A percentile compares a stretch with the other conserved stretches of the same genome.
These are phyloP conservation scores for Andrena trimmerana DNA, from an alignment of 2,888 invertebrate genomes.

Conservation along the genomic window DNA sequence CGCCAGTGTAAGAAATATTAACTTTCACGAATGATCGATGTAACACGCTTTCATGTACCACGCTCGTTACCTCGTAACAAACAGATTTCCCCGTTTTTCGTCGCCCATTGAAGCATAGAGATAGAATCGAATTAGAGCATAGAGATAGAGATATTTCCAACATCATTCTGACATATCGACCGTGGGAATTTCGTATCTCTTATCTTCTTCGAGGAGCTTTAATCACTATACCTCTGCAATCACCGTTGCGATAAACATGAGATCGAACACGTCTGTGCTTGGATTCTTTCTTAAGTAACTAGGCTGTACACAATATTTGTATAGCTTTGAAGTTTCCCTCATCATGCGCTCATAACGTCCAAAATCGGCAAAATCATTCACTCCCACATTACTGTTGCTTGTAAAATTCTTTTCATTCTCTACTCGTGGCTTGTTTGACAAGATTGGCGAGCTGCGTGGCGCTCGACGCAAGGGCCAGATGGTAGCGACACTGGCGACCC, in stretches of 20 bases:
- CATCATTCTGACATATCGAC: slow-evolving; percentile 1
- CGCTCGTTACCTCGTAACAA: slow-evolving; percentile 27
- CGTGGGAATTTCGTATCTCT: background rate
- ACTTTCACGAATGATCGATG: slow-evolving; percentile 39
- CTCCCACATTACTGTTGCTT: too few relatives aligned
- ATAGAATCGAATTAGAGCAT: background rate
- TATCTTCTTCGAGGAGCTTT: background rate
- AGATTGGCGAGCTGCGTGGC: too few relatives aligned
- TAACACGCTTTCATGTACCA: slow-evolving; percentile 26
- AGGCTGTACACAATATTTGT: too few relatives aligned
- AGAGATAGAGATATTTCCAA: slow-evolving; percentile 1
- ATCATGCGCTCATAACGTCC: too few relatives aligned
- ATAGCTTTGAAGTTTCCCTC: too few relatives aligned
- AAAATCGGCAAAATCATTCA: too few relatives aligned
- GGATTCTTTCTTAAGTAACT: too few relatives aligned
- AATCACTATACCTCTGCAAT: background rate
- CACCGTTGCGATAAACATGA: background rate
- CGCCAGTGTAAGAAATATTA: slow-evolving; percentile 26
- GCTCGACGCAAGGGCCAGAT: too few relatives aligned
- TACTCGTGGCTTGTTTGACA: too few relatives aligned
- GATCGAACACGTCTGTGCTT: too few relatives aligned
- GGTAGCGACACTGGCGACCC: too few relatives aligned
- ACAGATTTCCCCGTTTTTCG: slow-evolving; percentile 5
- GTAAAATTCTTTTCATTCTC: too few relatives aligned
- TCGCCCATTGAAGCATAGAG: slow-evolving; percentile 2